Evolutionary conservation across 2,113 vertebrate genomes (phyloP).

Genomic region (Rousettus leschenaultii): DNA sequence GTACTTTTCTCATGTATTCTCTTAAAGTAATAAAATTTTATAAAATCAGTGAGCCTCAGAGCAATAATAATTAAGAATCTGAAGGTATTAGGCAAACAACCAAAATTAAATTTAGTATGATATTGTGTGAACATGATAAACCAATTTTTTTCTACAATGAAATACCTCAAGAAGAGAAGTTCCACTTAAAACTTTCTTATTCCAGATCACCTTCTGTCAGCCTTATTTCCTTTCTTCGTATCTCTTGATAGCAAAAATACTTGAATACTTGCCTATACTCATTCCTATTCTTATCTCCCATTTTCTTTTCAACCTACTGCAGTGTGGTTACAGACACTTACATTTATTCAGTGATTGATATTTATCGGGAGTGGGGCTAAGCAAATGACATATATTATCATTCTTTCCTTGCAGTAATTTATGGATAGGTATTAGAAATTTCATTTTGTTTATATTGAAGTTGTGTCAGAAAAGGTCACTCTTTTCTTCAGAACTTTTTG

Average conservation of each 20-base stretch:
- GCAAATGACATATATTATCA: background rate
- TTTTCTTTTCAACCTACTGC: background rate
- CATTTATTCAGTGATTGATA: background rate
- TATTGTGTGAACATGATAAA: constrained; percentile 18
- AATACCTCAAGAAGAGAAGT: constrained; percentile 1
- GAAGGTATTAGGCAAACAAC: constrained; percentile 42
- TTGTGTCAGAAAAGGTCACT: background rate
- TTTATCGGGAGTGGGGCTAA: background rate
- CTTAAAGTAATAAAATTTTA: constrained; percentile 47
- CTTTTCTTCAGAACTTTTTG: background rate
- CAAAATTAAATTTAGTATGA: constrained; percentile 62
- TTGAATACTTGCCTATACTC: background rate
- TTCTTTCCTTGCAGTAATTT: background rate
- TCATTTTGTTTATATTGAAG: background rate
- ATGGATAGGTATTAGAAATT: background rate
- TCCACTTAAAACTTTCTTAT: background rate
- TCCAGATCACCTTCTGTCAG: background rate
- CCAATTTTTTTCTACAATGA: background rate
- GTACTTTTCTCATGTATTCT: constrained; percentile 43
- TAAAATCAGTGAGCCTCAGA: constrained; percentile 25
- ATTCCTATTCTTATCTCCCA: background rate
- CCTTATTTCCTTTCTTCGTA: background rate
- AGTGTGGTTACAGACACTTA: background rate
- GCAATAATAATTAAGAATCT: constrained; percentile 55
- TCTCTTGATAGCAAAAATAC: background rate